Percentiles rank a stretch among this genome's conserved stretches.
phyloP scores from a whole-genome alignment of 2,113 vertebrate genomes.

The Notarius quadriscutis region DNA sequence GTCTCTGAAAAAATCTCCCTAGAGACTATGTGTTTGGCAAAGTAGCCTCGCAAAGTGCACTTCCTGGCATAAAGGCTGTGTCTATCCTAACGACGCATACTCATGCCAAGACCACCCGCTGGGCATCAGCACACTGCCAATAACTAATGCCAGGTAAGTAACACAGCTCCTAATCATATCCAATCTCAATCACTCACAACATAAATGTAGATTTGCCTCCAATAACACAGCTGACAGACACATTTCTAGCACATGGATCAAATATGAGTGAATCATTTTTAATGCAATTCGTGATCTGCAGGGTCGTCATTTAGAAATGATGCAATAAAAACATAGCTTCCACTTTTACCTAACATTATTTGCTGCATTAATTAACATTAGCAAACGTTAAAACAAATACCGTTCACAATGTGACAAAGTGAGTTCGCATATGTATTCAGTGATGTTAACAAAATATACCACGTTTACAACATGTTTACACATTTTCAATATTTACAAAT shows the following conservation, averaged over 20 bases:
- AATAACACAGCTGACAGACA: neutral
- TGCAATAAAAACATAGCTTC: neutral
- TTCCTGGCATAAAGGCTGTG: constrained; percentile 42
- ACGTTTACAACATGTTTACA: neutral
- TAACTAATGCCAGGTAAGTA: constrained; percentile 52
- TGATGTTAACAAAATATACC: neutral
- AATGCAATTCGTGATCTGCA: neutral
- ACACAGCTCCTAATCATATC: constrained; percentile 40
- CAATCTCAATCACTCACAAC: constrained; percentile 36
- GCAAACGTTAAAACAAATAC: neutral
- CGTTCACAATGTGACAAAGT: neutral
- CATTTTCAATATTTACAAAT: neutral
- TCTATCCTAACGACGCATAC: constrained; percentile 27
- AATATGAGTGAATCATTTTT: neutral
- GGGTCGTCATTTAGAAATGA: neutral
- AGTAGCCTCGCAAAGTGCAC: constrained; percentile 24
- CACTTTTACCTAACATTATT: neutral
- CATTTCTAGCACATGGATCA: neutral
- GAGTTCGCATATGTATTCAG: neutral
- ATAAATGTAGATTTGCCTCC: constrained; percentile 8
- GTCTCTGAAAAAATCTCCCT: neutral
- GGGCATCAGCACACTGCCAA: constrained; percentile 30
- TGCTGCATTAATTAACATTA: neutral
- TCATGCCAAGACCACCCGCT: constrained; percentile 49
- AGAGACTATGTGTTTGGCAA: constrained; percentile 29